A percentile compares a stretch with the other conserved stretches of the same genome.
phyloP scores from a whole-genome alignment of 2,113 vertebrate genomes.

The Meles meles region DNA sequence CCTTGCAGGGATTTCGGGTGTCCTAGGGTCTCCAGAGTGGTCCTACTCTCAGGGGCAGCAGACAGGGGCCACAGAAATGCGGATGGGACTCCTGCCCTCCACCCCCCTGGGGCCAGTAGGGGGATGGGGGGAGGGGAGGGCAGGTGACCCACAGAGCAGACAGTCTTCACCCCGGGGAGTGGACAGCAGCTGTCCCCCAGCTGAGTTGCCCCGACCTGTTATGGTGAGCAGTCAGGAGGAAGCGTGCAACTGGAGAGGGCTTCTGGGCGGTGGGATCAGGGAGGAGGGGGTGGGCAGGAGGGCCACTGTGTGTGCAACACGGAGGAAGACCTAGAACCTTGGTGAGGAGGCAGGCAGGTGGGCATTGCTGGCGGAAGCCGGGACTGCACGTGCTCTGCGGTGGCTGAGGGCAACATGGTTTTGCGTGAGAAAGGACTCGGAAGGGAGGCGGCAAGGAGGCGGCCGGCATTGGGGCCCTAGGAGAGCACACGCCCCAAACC shows the following conservation, averaged over 20 bases:
- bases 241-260: background rate
- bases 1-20: fast-evolving
- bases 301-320: fast-evolving
- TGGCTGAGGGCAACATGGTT: background rate
- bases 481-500: fast-evolving
- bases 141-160: background rate
- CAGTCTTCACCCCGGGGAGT: fast-evolving
- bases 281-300: fast-evolving
- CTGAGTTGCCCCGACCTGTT: fast-evolving
- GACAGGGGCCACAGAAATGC: fast-evolving
- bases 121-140: fast-evolving
- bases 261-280: background rate
- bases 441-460: background rate
- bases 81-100: background rate
- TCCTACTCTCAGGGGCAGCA: background rate
- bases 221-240: fast-evolving
- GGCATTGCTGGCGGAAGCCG: fast-evolving
- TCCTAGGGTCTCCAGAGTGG: background rate
- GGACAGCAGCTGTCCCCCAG: fast-evolving
- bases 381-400: fast-evolving
- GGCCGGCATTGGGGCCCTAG: fast-evolving
- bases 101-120: fast-evolving
- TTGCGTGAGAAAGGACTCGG: background rate
- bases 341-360: background rate
- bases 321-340: background rate